Evolutionary conservation across 2,888 invertebrate genomes (phyloP), one percentile per base, ranked within the genome.

Genomic region (Leistus spinibarbis): DNA sequence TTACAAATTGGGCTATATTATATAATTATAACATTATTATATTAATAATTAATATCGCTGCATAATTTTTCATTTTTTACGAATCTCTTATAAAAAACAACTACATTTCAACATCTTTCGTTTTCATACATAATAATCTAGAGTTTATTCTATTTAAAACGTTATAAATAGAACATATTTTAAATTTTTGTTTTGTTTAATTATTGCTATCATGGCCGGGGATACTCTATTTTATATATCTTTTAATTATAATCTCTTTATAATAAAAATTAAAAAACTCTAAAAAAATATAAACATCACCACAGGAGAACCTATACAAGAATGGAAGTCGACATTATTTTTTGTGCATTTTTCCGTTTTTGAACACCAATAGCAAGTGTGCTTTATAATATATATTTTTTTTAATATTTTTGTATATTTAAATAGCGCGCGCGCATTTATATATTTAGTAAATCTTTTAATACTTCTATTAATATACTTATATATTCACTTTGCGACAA

Each of bases 191-290:
- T 40, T 40, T 40, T 79, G 78, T 76, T 72, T 79, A 79, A 81
- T 84, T 84, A 84, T 84, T 84, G 84, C 84, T 84, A 84, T 84
- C 80, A 80, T 83, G 83, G 82, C 83, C 82, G 83, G 82, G 82
- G 82, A 81, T 79, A 60, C 62, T 66, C 72, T 72, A 72, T 67
- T 24, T 64, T 63, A 23, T 64, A 79, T 80, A 79, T 79, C 65
- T 76, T 40, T 40, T 40, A 40, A 40, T 40, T 40, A 40, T 40
- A 40, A 40, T 5, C 60, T 66, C 72, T 71, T 77, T 77, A 77
- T 74, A 75, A 77, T 70, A 77, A 77, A 60, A 78, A 71, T 65
- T 65, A 70, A 71, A 78, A 78, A 79, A 77, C 77, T 70, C 77
- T 79, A 78, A 78, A 78, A 79, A 77, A 77, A 76, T 77, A 77